These are phyloP conservation scores for Potorous gilbertii DNA, from an alignment of 2,797 vertebrate species.

Conservation along the genomic window DNA sequence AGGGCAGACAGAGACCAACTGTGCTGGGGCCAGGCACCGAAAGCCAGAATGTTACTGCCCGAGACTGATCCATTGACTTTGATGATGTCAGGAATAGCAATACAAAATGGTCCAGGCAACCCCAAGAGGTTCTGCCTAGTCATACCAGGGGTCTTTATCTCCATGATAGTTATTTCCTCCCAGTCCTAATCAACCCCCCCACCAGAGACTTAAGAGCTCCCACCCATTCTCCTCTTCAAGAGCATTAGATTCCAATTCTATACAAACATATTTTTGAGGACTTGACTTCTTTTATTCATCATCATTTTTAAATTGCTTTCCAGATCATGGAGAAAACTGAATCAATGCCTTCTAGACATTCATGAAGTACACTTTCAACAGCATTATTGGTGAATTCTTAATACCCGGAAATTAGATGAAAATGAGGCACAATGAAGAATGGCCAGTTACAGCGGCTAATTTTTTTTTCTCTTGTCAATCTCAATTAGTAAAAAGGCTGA, in stretches of 20 bases:
- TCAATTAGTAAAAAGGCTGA: neutral
- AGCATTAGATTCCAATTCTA: neutral
- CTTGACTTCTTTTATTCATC: neutral
- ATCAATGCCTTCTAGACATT: neutral
- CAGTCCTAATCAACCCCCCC: neutral
- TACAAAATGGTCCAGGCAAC: neutral
- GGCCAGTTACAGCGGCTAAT: neutral
- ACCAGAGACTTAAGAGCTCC: too few relatives aligned
- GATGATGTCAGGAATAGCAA: neutral
- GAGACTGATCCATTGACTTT: neutral
- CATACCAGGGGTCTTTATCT: neutral
- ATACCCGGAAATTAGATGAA: neutral
- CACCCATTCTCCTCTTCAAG: neutral
- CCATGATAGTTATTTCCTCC: neutral
- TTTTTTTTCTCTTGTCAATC: neutral
- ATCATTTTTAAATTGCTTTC: neutral
- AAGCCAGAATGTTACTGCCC: too few relatives aligned
- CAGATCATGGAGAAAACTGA: neutral
- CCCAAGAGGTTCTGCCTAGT: neutral
- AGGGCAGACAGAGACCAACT: too few relatives aligned
- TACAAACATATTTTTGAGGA: neutral
- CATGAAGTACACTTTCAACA: neutral
- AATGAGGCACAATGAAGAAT: neutral
- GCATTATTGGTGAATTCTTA: neutral
- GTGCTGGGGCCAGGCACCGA: too few relatives aligned